phyloP scores from a whole-genome alignment of 2,113 vertebrate genomes.

The Dromiciops gliroides region DNA sequence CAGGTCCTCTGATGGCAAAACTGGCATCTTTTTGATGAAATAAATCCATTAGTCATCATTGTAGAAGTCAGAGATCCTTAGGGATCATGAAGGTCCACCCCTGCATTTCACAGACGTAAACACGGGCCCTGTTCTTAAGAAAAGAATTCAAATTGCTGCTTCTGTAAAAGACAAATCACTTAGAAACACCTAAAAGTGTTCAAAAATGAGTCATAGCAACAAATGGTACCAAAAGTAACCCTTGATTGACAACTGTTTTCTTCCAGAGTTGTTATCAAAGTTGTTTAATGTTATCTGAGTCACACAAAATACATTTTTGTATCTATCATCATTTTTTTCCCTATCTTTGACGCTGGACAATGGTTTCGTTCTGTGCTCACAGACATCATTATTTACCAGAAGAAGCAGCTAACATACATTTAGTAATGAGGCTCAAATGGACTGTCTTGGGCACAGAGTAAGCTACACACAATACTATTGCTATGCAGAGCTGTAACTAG shows the following conservation, averaged over 20 bases:
- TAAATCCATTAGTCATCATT: not conserved
- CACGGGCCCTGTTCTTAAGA: not conserved
- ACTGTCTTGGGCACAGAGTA: not conserved
- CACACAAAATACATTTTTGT: constrained; percentile 22
- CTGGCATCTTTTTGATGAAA: not conserved
- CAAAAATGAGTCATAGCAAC: not conserved
- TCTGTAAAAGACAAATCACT: constrained; percentile 32
- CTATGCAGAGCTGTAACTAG: not conserved
- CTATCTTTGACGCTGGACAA: not conserved
- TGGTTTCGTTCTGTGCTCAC: not conserved
- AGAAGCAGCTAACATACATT: not conserved
- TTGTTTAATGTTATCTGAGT: constrained; percentile 18
- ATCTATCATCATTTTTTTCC: not conserved
- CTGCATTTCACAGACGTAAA: not conserved
- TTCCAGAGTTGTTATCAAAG: not conserved
- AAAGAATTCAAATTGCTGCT: not conserved
- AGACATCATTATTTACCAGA: constrained; percentile 38
- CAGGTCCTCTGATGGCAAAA: not conserved
- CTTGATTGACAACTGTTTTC: not conserved
- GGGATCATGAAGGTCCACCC: not conserved
- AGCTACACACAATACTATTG: not conserved
- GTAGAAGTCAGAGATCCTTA: not conserved
- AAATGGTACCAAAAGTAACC: constrained; percentile 27
- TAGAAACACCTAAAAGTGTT: constrained; percentile 7
- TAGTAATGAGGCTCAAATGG: constrained; percentile 5